Evolutionary conservation across 2,888 invertebrate genomes (phyloP).

Genomic region (Hoplodrina ambigua): DNA sequence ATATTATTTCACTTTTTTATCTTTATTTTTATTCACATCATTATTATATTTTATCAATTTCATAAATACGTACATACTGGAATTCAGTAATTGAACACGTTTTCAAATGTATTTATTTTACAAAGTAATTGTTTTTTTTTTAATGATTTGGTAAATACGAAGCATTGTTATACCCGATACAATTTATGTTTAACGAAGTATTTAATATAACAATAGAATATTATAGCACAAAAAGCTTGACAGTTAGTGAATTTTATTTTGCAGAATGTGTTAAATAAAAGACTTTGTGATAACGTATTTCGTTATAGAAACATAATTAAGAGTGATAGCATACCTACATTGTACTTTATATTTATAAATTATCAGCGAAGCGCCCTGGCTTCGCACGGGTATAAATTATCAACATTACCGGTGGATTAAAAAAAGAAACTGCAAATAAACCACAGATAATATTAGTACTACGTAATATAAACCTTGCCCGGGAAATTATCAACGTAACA

Average conservation of each 20-base stretch:
- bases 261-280: too few relatives aligned
- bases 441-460: too few relatives aligned
- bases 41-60: background rate
- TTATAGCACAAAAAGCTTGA: background rate
- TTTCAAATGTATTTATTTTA: conserved; percentile 7
- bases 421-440: too few relatives aligned
- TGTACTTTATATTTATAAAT: background rate
- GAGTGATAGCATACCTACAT: background rate
- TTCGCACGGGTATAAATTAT: too few relatives aligned
- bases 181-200: background rate
- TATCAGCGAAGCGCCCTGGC: too few relatives aligned
- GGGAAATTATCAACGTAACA: too few relatives aligned
- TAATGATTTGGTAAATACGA: background rate
- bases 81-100: background rate
- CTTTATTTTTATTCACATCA: conserved; percentile 1
- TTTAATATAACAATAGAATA: background rate
- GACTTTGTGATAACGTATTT: background rate
- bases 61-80: background rate
- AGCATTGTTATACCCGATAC: background rate
- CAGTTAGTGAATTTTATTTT: background rate
- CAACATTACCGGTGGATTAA: too few relatives aligned
- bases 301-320: too few relatives aligned
- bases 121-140: background rate
- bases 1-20: background rate
- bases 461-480: too few relatives aligned